Conservation (phyloP, 2,113 vertebrate genomes). For the Gallinago media region DNA sequence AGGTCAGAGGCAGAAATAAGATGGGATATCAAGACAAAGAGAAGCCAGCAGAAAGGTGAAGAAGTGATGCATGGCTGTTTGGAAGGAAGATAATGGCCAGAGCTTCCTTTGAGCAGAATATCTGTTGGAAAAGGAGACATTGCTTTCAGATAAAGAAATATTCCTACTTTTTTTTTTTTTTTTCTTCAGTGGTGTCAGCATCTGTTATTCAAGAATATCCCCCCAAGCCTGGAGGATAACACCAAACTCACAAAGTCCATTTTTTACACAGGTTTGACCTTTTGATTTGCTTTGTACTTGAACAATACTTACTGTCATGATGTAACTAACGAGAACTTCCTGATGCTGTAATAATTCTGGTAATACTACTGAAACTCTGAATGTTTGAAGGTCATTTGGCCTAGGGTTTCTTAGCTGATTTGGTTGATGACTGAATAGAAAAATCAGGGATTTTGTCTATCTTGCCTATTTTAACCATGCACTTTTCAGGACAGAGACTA, state of each 20-base stretch:
- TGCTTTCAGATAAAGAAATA: neutral
- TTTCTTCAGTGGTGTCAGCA: neutral
- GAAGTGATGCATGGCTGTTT: neutral
- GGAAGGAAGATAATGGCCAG: neutral
- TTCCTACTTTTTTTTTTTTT: neutral
- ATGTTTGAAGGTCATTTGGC: neutral
- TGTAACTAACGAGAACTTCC: neutral
- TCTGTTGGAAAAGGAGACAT: neutral
- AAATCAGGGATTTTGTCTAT: fast-evolving
- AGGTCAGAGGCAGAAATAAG: neutral
- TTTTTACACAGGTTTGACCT: neutral
- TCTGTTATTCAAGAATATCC: neutral
- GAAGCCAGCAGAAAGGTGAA: neutral
- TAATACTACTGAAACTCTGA: neutral
- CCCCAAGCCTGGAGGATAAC: neutral
- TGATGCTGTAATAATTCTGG: neutral
- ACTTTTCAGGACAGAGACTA: neutral
- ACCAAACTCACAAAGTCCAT: neutral
- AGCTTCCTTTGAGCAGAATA: neutral
- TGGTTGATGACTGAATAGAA: neutral
- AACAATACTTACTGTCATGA: neutral
- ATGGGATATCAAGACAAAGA: neutral
- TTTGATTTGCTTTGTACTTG: neutral
- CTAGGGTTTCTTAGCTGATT: neutral
- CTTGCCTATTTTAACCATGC: neutral